Base-by-base conservation (phyloP, 2,888 invertebrate species). In the Nebria brevicollis region DNA sequence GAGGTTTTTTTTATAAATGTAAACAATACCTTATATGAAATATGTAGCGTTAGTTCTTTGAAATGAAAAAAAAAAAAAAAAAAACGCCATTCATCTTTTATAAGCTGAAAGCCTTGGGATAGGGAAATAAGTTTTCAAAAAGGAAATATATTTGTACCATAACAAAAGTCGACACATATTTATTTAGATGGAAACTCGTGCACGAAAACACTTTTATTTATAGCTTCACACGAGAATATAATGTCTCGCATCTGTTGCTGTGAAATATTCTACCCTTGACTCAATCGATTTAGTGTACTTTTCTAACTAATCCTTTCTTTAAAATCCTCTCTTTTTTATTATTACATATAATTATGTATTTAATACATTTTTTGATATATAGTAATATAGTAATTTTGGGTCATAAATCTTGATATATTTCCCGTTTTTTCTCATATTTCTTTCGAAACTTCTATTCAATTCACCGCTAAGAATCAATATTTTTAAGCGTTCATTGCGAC, bases 221-320 rank as follows among this genome's bases (percentile, higher is more conserved):
- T 77, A 77, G 77, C n/a, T 43, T 6, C 25, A 66, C 34, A 26
- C n/a, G 41, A 76, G 75, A 77, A 34, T 54, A 54, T 11, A 64
- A 77, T 77, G 66, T 64, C 72, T 77, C 64, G 72, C 77, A 77
- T 25, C 77, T 77, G 77, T 77, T 77, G 77, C 77, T 77, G 72
- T n/a, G 64, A 10, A n/a, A 25, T 34, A 26, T 72, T 72, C 64
- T 77, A 64, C 7, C 11, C 25, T 34, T 15, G 72, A 11, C 20
- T 34, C 26, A 72, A 77, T 77, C 77, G 77, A 77, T 77, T 72
- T 25, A 34, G 10, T 25, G 25, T 34, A 34, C 4, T 34, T 5
- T 34, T 34, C 5, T 34, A 34, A 34, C 34, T 34, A 34, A 34
- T 5, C 34, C 34, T 34, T 34, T 34, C 34, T 34, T 34, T 20